Evolutionary conservation across 2,797 vertebrate genomes (phyloP), one percentile per base, ranked within the genome.

Genomic region (Nothura maculosa): DNA sequence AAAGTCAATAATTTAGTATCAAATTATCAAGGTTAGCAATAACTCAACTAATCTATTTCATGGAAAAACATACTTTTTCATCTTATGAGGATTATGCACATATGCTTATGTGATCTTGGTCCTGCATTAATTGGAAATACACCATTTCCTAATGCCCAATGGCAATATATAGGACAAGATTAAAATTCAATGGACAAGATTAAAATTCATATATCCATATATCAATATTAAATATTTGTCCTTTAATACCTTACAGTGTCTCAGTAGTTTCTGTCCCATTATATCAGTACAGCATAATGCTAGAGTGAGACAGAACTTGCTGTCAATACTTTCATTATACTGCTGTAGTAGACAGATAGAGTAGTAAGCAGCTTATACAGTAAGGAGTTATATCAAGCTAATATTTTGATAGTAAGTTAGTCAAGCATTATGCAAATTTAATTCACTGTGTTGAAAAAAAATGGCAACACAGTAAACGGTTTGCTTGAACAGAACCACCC

Each of bases 1-100:
- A 92, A 90, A 91, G 52, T 95, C 91, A 93, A 10, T 80, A 52
- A 93, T 24, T 84, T 96, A 94, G 80, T 89, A 97, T 92, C 52
- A 91, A 96, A 94, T 30, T 47, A 67, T 97, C 90, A 92, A 96
- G 83, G 24, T 48, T 43, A 61, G 81, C 85, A 91, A 75, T 78
- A 96, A 87, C 87, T 96, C 1, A 1, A 94, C 30, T 94, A 95
- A 93, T 92, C 91, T 96, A 73, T 97, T 98, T 96, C 92, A 77
- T 96, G 64, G 79, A 88, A 96, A 96, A 95, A 96, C n/a, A 94
- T 78, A 91, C 82, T 96, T 97, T 93, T 96, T 89, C 57, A 94
- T 84, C 87, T 98, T 98, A 97, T 98, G 97, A 96, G 94, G 91
- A 78, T 85, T 90, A 77, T 28, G 66, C 96, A 97, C 69, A 91